Conservation (phyloP, 2,888 invertebrate species). For the Troides aeacus region DNA sequence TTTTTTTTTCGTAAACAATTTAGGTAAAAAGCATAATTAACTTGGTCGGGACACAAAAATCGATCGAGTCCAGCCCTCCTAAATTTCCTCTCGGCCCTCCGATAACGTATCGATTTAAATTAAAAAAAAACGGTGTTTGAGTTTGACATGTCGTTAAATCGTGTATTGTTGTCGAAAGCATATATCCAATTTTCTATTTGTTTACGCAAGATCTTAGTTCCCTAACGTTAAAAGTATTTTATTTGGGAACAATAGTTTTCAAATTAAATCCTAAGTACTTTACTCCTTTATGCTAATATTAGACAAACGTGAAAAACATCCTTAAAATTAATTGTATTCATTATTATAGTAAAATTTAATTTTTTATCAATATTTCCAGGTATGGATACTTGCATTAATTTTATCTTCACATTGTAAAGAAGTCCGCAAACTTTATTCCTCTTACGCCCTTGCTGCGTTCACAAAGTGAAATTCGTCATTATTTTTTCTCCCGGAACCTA, state of each 20-base stretch:
- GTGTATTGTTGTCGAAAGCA: constrained; percentile 48
- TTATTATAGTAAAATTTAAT: too few species aligned
- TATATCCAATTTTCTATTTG: constrained; percentile 52
- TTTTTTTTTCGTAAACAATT: constrained; percentile 22
- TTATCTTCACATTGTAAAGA: too few species aligned
- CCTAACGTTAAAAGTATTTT: background rate
- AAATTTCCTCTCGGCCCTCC: constrained; percentile 42
- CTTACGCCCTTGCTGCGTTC: constrained; percentile 4
- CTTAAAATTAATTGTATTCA: too few species aligned
- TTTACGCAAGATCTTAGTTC: constrained; percentile 18
- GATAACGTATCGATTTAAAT: constrained; percentile 61
- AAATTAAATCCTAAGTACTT: too few species aligned
- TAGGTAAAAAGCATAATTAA: constrained; percentile 40
- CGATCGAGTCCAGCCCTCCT: constrained; percentile 41
- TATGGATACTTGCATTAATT: too few species aligned
- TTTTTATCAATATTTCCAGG: too few species aligned
- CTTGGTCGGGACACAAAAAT: constrained; percentile 56
- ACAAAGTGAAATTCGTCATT: constrained; percentile 23
- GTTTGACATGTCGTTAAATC: constrained; percentile 56
- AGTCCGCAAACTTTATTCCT: background rate
- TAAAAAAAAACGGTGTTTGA: constrained; percentile 65
- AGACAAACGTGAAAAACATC: too few species aligned
- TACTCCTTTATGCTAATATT: too few species aligned
- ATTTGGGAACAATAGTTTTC: too few species aligned
- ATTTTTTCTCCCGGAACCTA: constrained; percentile 45